Conservation (phyloP, 2,113 vertebrate genomes). For the Carollia perspicillata region DNA sequence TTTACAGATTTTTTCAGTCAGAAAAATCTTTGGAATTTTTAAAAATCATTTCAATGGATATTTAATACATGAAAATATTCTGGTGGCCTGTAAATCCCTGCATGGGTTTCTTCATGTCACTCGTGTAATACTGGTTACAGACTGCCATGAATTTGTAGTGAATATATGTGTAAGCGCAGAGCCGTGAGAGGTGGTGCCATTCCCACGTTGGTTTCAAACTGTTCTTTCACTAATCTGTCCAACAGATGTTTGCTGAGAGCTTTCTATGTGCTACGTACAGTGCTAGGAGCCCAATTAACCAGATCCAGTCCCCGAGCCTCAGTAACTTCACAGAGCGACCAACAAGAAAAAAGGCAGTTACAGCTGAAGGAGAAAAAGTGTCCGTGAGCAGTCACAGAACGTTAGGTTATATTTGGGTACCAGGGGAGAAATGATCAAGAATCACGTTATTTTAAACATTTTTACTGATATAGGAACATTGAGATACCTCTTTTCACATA, state of each 20-base stretch:
- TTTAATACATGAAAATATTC: neutral
- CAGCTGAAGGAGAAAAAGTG: neutral
- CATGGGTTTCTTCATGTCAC: neutral
- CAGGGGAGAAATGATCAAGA: neutral
- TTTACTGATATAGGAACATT: neutral
- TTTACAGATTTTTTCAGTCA: neutral
- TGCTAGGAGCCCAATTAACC: neutral
- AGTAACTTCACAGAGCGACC: neutral
- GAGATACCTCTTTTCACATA: neutral
- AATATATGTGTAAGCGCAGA: neutral
- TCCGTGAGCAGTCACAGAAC: neutral
- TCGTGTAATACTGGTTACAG: neutral
- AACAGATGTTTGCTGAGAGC: neutral
- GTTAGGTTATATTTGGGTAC: neutral
- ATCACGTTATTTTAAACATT: slow-evolving; percentile 1
- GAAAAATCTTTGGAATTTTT: neutral
- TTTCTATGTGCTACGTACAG: neutral
- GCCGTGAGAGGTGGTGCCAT: neutral
- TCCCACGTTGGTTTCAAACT: neutral
- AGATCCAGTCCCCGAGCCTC: neutral
- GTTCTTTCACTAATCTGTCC: neutral
- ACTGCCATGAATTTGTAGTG: neutral
- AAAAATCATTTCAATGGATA: neutral
- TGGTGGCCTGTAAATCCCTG: neutral
- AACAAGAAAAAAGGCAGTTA: neutral